Evolutionary conservation across 2,113 vertebrate species (phyloP), one percentile per base, ranked within the genome.

Genomic region (Prionailurus viverrinus): DNA sequence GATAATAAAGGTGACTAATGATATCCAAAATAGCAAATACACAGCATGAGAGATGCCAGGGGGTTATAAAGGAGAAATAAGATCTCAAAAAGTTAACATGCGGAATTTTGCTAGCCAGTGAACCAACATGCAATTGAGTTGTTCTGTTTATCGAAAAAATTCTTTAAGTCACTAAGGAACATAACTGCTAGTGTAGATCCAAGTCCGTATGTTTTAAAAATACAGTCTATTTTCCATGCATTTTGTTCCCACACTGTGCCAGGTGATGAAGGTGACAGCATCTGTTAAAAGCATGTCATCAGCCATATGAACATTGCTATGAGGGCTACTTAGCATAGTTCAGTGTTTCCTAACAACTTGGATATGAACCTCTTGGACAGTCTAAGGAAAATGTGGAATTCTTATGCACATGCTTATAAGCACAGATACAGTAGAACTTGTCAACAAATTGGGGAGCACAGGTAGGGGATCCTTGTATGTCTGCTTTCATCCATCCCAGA

Each of bases 1-100:
- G 84, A 90, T 91, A 96, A 68, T 83, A 86, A 96, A 78, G 95
- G 80, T 83, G 88, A 85, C 53, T 92, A 71, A 91, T 92, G 65
- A 95, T 45, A 76, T 53, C 65, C 11, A 55, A 58, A 87, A 83
- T 80, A 89, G 79, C 15, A 78, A 51, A 80, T 68, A 73, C 68
- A n/a, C 58, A 82, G 81, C n/a, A n/a, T 41, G 74, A 74, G 69
- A 73, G 48, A 89, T 61, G 87, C 27, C 12, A 48, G 55, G n/a
- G 41, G 63, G 1, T 73, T 89, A n/a, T 25, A 68, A 85, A 58
- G 12, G 74, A 95, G 65, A 92, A 71, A 36, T 61, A 68, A 91
- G 45, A 76, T 73, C 66, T 41, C 51, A 8, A 65, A 66, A 95
- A 79, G 53, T 85, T 69, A 92, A 27, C 58, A 48, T 88, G 66